Evolutionary conservation across 2,797 vertebrate species (phyloP).

Genomic region (Gobio occitaniae): DNA sequence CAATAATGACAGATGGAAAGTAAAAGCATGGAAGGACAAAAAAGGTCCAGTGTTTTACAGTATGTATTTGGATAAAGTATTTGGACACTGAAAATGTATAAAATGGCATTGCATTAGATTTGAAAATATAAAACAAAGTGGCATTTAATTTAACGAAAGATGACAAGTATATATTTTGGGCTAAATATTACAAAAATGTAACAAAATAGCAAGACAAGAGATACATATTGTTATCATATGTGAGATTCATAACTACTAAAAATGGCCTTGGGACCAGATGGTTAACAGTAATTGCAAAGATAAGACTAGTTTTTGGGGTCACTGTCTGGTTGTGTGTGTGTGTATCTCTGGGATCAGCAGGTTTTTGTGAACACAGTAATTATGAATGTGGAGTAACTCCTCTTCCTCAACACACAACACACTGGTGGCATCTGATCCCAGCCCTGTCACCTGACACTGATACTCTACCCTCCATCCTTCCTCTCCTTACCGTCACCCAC

Average conservation of each 20-base stretch:
- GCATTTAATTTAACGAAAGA: not conserved
- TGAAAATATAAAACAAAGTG: not conserved
- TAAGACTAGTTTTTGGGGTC: not conserved
- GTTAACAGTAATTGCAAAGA: not conserved
- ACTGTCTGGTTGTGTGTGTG: conserved; percentile 7
- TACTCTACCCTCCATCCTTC: conserved; percentile 21
- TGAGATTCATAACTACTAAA: not conserved
- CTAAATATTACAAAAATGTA: not conserved
- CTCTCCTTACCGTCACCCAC: not conserved
- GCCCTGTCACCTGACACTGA: conserved; percentile 35
- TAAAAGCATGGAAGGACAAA: not conserved
- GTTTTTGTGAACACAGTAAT: conserved; percentile 60
- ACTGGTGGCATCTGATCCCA: conserved; percentile 46
- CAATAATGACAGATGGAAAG: not conserved
- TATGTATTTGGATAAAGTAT: not conserved
- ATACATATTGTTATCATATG: not conserved
- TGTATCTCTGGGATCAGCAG: conserved; percentile 39
- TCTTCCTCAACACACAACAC: conserved; percentile 29
- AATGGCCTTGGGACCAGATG: not conserved
- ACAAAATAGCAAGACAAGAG: not conserved
- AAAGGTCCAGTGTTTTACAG: not conserved
- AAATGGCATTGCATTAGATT: not conserved
- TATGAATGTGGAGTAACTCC: conserved; percentile 67
- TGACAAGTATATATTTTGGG: not conserved
- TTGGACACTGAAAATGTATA: not conserved